phyloP scores from a whole-genome alignment of 2,888 invertebrate species.

The Apodemia mormo region DNA sequence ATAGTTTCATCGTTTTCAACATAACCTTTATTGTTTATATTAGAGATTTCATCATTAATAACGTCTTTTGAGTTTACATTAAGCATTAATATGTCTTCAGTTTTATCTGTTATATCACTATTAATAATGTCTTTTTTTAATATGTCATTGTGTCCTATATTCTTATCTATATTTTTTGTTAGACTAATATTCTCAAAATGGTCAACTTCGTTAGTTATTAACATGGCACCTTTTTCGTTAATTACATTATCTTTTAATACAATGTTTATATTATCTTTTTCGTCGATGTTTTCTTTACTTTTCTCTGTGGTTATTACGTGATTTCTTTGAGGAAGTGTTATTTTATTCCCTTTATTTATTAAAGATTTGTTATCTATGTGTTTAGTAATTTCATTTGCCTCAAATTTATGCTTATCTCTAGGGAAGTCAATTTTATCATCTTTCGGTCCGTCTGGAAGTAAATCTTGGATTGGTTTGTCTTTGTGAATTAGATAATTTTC shows the following conservation, averaged over 20 bases:
- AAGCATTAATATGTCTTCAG: not conserved
- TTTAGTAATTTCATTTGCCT: slow-evolving; percentile 5
- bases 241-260: not conserved
- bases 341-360: not conserved
- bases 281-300: too few relatives aligned
- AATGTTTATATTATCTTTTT: too few relatives aligned
- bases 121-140: not conserved
- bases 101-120: not conserved
- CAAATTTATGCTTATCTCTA: slow-evolving; percentile 19
- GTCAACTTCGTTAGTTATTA: not conserved
- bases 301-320: too few relatives aligned
- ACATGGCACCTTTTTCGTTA: not conserved
- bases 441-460: slow-evolving; percentile 51
- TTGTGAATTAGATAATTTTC: slow-evolving; percentile 52
- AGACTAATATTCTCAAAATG: too few relatives aligned
- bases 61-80: not conserved
- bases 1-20: not conserved
- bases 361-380: not conserved
- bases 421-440: slow-evolving; percentile 21
- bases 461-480: slow-evolving; percentile 47
- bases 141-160: not conserved
- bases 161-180: not conserved
- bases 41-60: not conserved
- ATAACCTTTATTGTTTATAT: not conserved
- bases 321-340: not conserved